Conservation (phyloP, 2,113 vertebrate species). For the Mohoua ochrocephala region DNA sequence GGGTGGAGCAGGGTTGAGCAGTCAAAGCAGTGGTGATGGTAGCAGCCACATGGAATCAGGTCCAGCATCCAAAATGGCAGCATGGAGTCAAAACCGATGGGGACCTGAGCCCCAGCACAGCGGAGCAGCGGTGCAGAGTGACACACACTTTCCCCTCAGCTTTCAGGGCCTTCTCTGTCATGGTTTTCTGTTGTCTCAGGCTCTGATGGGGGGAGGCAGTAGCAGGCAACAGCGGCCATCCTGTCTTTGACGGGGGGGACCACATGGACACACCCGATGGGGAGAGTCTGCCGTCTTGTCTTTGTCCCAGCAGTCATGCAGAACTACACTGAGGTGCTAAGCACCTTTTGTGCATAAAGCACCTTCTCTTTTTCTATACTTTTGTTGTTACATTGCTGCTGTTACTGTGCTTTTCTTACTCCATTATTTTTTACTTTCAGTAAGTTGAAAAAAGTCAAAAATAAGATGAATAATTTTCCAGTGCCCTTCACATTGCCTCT, state of each 20-base stretch:
- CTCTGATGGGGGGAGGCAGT: not conserved
- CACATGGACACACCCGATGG: rapidly evolving
- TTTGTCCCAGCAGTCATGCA: not conserved
- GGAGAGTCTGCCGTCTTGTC: too few relatives aligned
- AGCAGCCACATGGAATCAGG: not conserved
- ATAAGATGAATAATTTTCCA: not conserved
- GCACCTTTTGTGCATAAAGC: not conserved
- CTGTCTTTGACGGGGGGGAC: not conserved
- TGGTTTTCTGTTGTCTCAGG: not conserved
- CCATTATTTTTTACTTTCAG: not conserved
- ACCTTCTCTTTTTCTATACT: not conserved
- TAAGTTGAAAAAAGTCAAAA: not conserved
- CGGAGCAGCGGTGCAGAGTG: rapidly evolving
- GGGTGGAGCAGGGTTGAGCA: not conserved
- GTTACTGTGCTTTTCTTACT: not conserved
- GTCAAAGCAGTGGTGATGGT: not conserved
- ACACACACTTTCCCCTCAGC: not conserved
- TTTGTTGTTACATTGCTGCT: not conserved
- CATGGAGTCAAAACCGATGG: rapidly evolving
- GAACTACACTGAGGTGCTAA: not conserved
- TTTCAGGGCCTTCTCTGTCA: not conserved
- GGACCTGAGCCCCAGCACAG: not conserved
- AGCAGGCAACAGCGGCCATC: not conserved
- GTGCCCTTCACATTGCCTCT: not conserved
- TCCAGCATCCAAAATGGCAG: too few relatives aligned